These are phyloP conservation scores for Pteria penguin DNA, from an alignment of 2,888 invertebrate genomes.

Conservation along the genomic window DNA sequence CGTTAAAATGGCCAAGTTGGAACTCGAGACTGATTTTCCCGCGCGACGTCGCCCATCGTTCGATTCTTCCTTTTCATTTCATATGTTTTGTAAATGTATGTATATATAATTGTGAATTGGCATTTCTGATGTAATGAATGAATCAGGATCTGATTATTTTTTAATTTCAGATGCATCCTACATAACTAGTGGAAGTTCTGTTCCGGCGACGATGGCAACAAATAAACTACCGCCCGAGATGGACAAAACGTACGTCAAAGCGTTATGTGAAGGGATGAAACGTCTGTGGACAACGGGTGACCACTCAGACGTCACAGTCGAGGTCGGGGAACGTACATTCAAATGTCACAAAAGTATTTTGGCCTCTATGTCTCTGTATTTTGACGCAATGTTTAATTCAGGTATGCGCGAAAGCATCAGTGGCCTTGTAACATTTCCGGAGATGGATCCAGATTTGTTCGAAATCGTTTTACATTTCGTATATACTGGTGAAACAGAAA, in stretches of 20 bases:
- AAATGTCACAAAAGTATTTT: conserved; percentile 71
- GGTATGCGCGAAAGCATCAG: conserved; percentile 71
- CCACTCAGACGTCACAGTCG: conserved; percentile 69
- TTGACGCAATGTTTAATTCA: conserved; percentile 73
- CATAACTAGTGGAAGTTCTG: too few species aligned
- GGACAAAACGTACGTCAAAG: conserved; percentile 15
- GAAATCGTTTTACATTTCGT: conserved; percentile 90
- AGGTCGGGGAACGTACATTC: conserved; percentile 66
- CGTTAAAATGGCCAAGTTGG: too few species aligned
- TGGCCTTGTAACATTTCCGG: conserved; percentile 65
- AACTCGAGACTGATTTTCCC: too few species aligned
- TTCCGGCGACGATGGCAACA: background rate
- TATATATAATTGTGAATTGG: too few species aligned
- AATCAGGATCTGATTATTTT: too few species aligned
- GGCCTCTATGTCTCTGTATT: conserved; percentile 71
- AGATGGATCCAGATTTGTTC: conserved; percentile 87
- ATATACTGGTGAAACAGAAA: conserved; percentile 86
- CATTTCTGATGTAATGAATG: too few species aligned
- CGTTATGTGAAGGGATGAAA: conserved; percentile 56
- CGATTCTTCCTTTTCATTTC: too few species aligned
- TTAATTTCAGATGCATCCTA: too few species aligned
- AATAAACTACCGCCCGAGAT: background rate
- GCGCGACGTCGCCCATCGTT: too few species aligned
- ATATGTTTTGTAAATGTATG: too few species aligned
- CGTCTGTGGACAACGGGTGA: conserved; percentile 57